Conservation (phyloP, 2,113 vertebrate species). For the Bujurquina vittata region DNA sequence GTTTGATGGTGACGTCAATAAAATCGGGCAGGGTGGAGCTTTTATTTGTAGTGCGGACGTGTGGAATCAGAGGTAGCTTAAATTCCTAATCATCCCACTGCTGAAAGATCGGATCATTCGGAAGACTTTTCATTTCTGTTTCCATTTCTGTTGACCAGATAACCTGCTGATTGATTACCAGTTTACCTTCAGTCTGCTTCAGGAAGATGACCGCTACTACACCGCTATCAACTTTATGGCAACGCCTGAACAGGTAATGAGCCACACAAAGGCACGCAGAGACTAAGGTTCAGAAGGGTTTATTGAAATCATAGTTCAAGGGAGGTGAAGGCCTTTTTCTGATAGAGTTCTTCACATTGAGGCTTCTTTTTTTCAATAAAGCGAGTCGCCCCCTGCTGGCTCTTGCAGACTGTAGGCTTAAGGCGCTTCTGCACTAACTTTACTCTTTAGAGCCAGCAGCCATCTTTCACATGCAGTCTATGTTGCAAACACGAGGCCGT, state of each 20-base stretch:
- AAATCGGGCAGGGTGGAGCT: neutral
- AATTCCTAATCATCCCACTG: neutral
- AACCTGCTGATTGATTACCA: constrained; percentile 98
- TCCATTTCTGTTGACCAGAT: constrained; percentile 76
- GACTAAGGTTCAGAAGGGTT: neutral
- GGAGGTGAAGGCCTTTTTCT: neutral
- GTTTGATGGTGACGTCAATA: neutral
- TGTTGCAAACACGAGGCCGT: neutral
- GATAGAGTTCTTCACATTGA: no score
- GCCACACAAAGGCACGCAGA: neutral
- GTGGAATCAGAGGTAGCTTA: rapidly evolving
- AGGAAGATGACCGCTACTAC: constrained; percentile 95
- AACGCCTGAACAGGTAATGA: constrained; percentile 90
- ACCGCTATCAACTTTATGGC: constrained; percentile 98
- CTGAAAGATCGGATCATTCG: neutral
- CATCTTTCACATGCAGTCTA: neutral
- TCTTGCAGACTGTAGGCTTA: rapidly evolving
- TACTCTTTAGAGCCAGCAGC: neutral
- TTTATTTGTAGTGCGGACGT: neutral
- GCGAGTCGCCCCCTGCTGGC: neutral
- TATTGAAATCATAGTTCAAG: neutral
- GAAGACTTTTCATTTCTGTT: neutral
- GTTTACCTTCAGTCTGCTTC: constrained; percentile 96
- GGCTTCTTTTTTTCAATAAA: neutral
- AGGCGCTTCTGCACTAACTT: neutral